Evolutionary conservation across 2,113 vertebrate genomes (phyloP).

Genomic region (Labeo catla): DNA sequence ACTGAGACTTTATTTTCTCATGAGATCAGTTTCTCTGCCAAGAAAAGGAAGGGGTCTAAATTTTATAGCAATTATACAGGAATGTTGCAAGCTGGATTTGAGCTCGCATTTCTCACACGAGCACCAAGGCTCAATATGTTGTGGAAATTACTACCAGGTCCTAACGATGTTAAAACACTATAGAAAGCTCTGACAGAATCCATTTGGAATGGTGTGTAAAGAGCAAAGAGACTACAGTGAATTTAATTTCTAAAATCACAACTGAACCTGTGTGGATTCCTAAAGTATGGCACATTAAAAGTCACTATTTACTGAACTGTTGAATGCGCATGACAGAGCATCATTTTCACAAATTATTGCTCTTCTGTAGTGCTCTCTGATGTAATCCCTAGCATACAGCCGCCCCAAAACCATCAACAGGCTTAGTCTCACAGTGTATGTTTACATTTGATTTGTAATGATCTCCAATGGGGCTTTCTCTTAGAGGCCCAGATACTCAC

Average conservation of each 20-base stretch:
- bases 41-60: too few species aligned
- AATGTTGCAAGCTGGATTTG: not conserved
- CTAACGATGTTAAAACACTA: not conserved
- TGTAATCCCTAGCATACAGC: not conserved
- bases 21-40: too few species aligned
- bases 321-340: not conserved
- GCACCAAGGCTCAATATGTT: not conserved
- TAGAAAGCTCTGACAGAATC: not conserved
- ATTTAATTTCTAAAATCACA: not conserved
- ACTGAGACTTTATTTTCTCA: too few species aligned
- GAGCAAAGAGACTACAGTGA: not conserved
- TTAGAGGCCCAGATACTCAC: slow-evolving; percentile 5
- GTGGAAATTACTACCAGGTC: not conserved
- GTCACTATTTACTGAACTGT: not conserved
- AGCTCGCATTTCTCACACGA: not conserved
- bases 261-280: not conserved
- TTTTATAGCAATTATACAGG: not conserved
- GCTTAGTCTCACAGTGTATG: not conserved
- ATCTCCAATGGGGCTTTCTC: slow-evolving; percentile 3
- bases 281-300: not conserved
- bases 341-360: not conserved
- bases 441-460: not conserved
- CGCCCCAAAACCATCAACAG: not conserved
- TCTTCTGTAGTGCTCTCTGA: not conserved
- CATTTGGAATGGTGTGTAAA: not conserved